phyloP scores from a whole-genome alignment of 2,888 invertebrate genomes.

The Drosophila demipolita region DNA sequence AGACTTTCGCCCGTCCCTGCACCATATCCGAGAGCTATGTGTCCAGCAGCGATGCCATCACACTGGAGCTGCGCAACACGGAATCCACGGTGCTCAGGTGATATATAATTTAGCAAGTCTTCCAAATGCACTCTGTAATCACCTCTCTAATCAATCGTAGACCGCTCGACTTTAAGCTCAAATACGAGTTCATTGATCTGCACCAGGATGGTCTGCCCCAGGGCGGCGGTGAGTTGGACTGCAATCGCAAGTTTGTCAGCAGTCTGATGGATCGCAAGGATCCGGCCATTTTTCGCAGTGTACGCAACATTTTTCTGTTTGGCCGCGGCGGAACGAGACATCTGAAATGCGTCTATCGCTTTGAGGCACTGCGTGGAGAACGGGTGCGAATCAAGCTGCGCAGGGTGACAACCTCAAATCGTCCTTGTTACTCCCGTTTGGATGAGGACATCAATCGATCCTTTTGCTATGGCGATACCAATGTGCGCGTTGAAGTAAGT shows the following conservation, averaged over 20 bases:
- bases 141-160: slow-evolving; percentile 84
- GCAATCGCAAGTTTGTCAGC: slow-evolving; percentile 91
- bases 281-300: slow-evolving; percentile 92
- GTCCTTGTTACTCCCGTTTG: slow-evolving; percentile 84
- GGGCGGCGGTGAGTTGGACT: slow-evolving; percentile 88
- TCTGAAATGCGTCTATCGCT: slow-evolving; percentile 95
- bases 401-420: slow-evolving; percentile 88
- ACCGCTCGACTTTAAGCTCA: slow-evolving; percentile 92
- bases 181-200: slow-evolving; percentile 95
- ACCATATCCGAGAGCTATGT: slow-evolving; percentile 93
- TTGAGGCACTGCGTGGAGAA: slow-evolving; percentile 93
- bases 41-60: slow-evolving; percentile 92
- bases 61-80: slow-evolving; percentile 91
- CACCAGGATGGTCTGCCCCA: slow-evolving; percentile 93
- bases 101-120: slow-evolving; percentile 42
- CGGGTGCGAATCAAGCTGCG: slow-evolving; percentile 91
- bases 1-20: slow-evolving; percentile 89
- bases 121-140: background rate
- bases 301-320: slow-evolving; percentile 93
- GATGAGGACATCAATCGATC: slow-evolving; percentile 89
- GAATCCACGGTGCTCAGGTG: slow-evolving; percentile 94
- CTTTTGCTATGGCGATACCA: slow-evolving; percentile 90
- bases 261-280: slow-evolving; percentile 86
- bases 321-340: slow-evolving; percentile 94
- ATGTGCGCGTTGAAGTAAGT: slow-evolving; percentile 88